phyloP scores from a whole-genome alignment of 2,113 vertebrate genomes.

The Argyrosomus japonicus region DNA sequence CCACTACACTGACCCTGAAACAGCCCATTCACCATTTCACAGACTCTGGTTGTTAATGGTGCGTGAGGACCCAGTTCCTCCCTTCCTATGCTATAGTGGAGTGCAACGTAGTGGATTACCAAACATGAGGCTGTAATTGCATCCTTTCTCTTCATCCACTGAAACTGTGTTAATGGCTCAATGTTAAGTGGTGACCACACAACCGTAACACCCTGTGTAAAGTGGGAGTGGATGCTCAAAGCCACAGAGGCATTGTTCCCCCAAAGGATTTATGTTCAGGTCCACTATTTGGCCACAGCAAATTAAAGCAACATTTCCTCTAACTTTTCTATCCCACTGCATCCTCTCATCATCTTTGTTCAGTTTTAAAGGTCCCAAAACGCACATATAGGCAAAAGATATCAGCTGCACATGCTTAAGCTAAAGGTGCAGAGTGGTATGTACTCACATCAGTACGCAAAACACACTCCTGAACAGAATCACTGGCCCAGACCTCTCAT shows the following conservation, averaged over 20 bases:
- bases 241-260: constrained; percentile 30
- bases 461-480: constrained; percentile 17
- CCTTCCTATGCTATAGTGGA: neutral
- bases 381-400: neutral
- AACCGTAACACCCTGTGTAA: constrained; percentile 37
- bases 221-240: constrained; percentile 44
- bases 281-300: neutral
- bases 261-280: constrained; percentile 25
- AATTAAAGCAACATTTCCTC: neutral
- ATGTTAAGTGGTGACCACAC: constrained; percentile 58
- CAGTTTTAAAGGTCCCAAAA: neutral
- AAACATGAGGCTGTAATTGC: constrained; percentile 50
- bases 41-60: constrained; percentile 12
- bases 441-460: constrained; percentile 16
- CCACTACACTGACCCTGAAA: constrained; percentile 29
- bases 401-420: neutral
- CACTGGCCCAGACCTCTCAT: constrained; percentile 49
- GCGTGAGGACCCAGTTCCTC: neutral
- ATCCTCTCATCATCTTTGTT: neutral
- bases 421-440: neutral
- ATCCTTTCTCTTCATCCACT: constrained; percentile 26
- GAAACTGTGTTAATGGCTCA: constrained; percentile 52
- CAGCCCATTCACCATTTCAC: constrained; percentile 20
- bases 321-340: neutral
- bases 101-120: constrained; percentile 29